A percentile compares a stretch with the other conserved stretches of the same genome.
Conservation (phyloP, 1,140 invertebrate species). For the Calosoma granatense region DNA sequence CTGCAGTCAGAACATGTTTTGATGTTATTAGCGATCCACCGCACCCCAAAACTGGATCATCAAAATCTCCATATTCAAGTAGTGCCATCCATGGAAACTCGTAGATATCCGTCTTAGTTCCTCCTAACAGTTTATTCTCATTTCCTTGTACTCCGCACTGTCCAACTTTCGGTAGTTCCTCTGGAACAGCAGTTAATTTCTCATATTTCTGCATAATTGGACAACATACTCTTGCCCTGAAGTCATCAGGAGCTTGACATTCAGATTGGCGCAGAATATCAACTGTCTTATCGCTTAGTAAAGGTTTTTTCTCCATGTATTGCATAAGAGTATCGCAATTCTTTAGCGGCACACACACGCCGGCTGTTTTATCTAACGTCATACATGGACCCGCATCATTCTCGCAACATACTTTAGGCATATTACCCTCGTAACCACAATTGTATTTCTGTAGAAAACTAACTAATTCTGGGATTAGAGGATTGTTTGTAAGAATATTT, state of each 20-base stretch:
- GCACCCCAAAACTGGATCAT: constrained; percentile 32
- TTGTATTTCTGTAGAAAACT: neutral
- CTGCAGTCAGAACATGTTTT: constrained; percentile 57
- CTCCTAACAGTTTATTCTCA: constrained; percentile 26
- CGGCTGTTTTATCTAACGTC: neutral
- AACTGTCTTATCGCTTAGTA: neutral
- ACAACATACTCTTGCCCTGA: neutral
- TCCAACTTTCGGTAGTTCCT: constrained; percentile 1
- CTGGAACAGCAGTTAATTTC: neutral
- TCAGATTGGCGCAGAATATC: neutral
- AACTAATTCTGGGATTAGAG: neutral
- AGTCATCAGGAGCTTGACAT: neutral
- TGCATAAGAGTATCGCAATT: neutral
- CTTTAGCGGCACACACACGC: neutral
- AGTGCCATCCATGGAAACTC: constrained; percentile 48
- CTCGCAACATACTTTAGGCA: constrained; percentile 1
- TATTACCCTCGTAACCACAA: neutral
- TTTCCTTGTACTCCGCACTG: neutral
- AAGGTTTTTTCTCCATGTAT: neutral
- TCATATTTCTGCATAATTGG: neutral
- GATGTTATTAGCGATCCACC: constrained; percentile 49
- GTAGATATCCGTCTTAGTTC: constrained; percentile 30
- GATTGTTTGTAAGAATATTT: neutral
- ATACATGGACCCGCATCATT: neutral
- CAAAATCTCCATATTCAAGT: constrained; percentile 40